Base-by-base conservation (phyloP, 2,113 vertebrate species). In the Myotis lucifugus region DNA sequence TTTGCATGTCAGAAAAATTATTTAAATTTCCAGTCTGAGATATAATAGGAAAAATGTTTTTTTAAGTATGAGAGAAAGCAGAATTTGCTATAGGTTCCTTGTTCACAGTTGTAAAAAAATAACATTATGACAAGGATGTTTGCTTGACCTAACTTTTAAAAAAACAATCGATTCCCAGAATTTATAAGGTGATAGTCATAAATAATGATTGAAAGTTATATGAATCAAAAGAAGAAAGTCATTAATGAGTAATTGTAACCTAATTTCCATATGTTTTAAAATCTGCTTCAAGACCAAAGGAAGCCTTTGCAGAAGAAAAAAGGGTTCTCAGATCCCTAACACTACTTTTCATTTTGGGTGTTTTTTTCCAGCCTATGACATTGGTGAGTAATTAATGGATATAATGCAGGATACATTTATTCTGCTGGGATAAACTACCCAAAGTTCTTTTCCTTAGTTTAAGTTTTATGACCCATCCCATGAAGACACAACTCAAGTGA, bases 301-400 rank as follows among this genome's bases (percentile, higher is more conserved):
- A 84, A 88, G 64, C 8, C 79, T 85, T 78, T 54, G 72, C 66
- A 87, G 52, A 84, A 86, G n/a, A 78, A 70, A 91, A 29, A 76
- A 42, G 27, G 6, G 17, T 8, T 32, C 29, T 46, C 12, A 40
- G 42, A 48, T 56, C n/a, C 21, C n/a, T 87, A 52, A 34, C 23
- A 76, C 29, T 13, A 10, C 12, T 89, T 88, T 82, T 61, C 17
- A 52, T n/a, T 90, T 56, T 46, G 13, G 29, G 18, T 52, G 7
- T 61, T 91, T 34, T 34, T 79, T 66, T 93, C 40, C 50, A 83
- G 37, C 19, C 9, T 52, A 1, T 70, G 54, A 64, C 40, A 50
- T 73, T 8, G 27, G 64, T 29, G 37, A 66, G 14, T 78, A 48
- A 72, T 87, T 66, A 46, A 32, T 25, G 54, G 5, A 23, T 54